Base-by-base conservation (phyloP, 1,140 invertebrate genomes). In the Cepaea nemoralis region DNA sequence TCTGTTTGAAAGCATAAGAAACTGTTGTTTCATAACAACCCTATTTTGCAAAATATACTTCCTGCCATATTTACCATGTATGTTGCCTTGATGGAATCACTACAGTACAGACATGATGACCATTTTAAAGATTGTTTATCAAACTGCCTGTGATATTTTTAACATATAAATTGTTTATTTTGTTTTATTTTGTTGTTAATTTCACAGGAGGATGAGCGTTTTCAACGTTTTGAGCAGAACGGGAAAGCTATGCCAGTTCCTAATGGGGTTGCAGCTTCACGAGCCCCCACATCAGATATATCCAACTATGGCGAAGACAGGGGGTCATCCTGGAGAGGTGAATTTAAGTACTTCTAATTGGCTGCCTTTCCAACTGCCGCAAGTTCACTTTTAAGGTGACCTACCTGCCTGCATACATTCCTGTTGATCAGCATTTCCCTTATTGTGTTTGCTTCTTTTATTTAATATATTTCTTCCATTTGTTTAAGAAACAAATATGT, bases 281-380 rank as follows among this genome's bases (percentile, higher is more conserved):
- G 27, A 31, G 40, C 40, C 12, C 24, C 31, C 19, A 31, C 71
- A 31, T 50, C 71, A 48, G 40, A 42, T 2, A 50, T 42, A 31
- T 50, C 71, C 8, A 50, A 45, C 27, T 48, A 45, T 39, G 33
- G 40, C n/a, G 48, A 50, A 50, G 48, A 55, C 3, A 55, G 39
- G n/a, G 48, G 71, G 48, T 12, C n/a, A 74, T 50, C 71, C 40
- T 16, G 48, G 22, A 74, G 22, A 74, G 71, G 71, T 74, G 40
- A 45, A 10, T 74, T 45, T 45, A 74, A 74, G 48, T 74, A 74
- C 35, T 74, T 74, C 71, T 74, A 33, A 63, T 31, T 63, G 27
- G 5, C 59, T 31, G 27, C 59, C 27, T 31, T 6, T 27, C 59
- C 59, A 31, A 5, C 59, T 31, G 59, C 27, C 16, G 45, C 27